Conservation (phyloP, 2,113 vertebrate genomes). For the Ochotona curzoniae region DNA sequence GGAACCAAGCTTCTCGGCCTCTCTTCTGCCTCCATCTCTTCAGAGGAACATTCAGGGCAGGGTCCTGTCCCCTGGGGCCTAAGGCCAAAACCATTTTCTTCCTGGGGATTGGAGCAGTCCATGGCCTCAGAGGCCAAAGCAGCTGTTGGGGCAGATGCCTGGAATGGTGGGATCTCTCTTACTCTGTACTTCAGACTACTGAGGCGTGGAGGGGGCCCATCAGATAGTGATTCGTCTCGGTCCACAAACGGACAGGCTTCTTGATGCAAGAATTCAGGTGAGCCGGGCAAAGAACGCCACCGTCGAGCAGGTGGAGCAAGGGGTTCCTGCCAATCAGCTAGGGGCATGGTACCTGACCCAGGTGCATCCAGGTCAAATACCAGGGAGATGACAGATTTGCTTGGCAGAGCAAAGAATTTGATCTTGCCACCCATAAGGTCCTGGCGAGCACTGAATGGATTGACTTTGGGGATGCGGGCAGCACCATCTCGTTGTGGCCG, state of each 20-base stretch:
- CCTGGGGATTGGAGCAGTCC: constrained; percentile 90
- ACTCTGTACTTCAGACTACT: constrained; percentile 91
- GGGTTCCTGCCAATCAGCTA: constrained; percentile 86
- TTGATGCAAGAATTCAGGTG: constrained; percentile 90
- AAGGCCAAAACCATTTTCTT: constrained; percentile 87
- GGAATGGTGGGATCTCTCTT: constrained; percentile 94
- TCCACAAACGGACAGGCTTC: constrained; percentile 86
- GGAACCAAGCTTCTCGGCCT: constrained; percentile 73
- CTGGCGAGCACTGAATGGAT: constrained; percentile 96
- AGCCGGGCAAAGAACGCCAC: constrained; percentile 94
- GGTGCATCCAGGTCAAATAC: constrained; percentile 96
- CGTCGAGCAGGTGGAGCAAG: constrained; percentile 87
- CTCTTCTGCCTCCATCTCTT: constrained; percentile 90
- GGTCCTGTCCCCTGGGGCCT: constrained; percentile 42
- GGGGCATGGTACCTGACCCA: constrained; percentile 84
- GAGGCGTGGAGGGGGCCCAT: constrained; percentile 86
- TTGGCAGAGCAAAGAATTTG: constrained; percentile 97
- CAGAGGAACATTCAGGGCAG: constrained; percentile 76
- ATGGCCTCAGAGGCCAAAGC: constrained; percentile 89
- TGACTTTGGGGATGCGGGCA: constrained; percentile 88
- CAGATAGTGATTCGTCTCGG: constrained; percentile 86
- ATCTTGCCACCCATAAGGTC: constrained; percentile 97
- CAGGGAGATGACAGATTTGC: constrained; percentile 97
- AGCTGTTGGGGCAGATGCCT: constrained; percentile 82
- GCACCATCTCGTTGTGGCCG: constrained; percentile 86